Percentiles rank a stretch among this genome's conserved stretches.
Evolutionary conservation across 2,113 vertebrate genomes (phyloP).

Genomic region (Perognathus longimembris): DNA sequence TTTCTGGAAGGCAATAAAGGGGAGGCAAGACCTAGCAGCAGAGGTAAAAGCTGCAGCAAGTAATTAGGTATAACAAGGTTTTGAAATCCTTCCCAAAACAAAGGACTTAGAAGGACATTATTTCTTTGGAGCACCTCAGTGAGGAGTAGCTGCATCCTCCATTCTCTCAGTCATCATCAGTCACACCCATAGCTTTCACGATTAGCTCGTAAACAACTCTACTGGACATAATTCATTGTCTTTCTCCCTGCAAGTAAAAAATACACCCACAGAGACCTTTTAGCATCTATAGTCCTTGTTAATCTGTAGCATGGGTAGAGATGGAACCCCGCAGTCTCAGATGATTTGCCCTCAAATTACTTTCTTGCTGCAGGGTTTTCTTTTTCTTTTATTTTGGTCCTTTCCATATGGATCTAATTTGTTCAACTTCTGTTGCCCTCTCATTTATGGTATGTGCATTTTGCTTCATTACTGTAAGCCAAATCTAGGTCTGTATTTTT

Average conservation of each 20-base stretch:
- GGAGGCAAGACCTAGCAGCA: neutral
- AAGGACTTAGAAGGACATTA: neutral
- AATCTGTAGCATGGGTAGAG: slow-evolving; percentile 44
- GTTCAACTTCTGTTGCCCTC: neutral
- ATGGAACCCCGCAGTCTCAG: neutral
- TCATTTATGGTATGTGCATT: neutral
- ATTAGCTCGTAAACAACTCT: slow-evolving; percentile 29
- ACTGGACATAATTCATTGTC: neutral
- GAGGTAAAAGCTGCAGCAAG: neutral
- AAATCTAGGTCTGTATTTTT: neutral
- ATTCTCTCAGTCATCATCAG: slow-evolving; percentile 23
- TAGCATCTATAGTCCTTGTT: neutral
- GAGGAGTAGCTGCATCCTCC: slow-evolving; percentile 11
- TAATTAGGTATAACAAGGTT: slow-evolving; percentile 38
- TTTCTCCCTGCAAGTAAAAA: slow-evolving; percentile 7
- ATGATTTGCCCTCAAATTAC: slow-evolving; percentile 23
- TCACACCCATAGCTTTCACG: neutral
- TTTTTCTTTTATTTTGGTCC: neutral
- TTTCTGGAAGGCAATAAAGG: neutral
- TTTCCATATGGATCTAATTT: slow-evolving; percentile 37
- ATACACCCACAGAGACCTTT: neutral
- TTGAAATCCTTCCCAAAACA: slow-evolving; percentile 35
- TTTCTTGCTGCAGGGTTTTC: neutral
- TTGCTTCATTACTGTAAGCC: neutral
- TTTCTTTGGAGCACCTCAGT: neutral